Evolutionary conservation across 2,797 vertebrate species (phyloP), one percentile per base, ranked within the genome.

Genomic region (Ctenopoma kingsleyae): DNA sequence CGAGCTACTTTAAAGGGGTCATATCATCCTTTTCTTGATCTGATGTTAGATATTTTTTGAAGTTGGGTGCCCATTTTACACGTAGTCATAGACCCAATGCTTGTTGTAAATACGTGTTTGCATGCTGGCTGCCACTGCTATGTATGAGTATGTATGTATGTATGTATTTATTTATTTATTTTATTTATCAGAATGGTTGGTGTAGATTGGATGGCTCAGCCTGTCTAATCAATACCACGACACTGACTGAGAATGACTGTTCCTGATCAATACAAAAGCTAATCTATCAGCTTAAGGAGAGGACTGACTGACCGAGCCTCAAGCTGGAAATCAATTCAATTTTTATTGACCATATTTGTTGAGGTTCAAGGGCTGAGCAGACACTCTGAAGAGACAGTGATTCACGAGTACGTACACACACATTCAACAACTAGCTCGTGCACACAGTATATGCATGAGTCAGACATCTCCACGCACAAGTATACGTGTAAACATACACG

Each of bases 261-360:
- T 59, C 41, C 35, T 20, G 67, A 83, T 91, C 85, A 61, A 89
- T 90, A 67, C 16, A 1, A 47, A 16, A 70, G 61, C 57, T 82
- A 61, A 83, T 87, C 68, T 74, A 62, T 87, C 60, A 32, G 48
- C 54, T 52, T 36, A 52, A 23, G 50, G 48, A 65, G 71, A 67
- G 61, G 70, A 60, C 46, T 20, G 80, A 80, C 78, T 48, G 54
- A 52, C 22, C 0, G 10, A n/a, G 67, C 52, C 54, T 30, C 17
- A 0, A 47, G 63, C 51, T 46, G 49, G 27, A 83, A 76, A 78
- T 81, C 66, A 68, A 71, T 78, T 82, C 77, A 46, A 65, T 63
- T 72, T 73, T 67, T 78, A 81, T 86, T 74, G 78, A 79, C 43
- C 17, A 0, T 65, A 47, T 63, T 47, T 67, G 52, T 82, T 54